Evolutionary conservation across 2,888 invertebrate genomes (phyloP).

Genomic region (Tinea pellionella): DNA sequence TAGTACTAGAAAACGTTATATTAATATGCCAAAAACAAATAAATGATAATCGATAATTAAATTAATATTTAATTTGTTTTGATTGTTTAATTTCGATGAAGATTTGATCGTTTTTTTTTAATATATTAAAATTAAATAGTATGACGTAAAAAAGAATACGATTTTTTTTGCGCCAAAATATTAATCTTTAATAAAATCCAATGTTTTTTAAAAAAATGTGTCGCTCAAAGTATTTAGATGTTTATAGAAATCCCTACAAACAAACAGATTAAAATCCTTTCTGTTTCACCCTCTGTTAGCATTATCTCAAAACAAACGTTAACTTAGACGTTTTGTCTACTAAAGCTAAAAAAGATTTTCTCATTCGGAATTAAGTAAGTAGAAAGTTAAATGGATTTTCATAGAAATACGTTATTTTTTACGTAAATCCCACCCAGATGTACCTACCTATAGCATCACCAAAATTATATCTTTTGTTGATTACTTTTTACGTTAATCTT

Average conservation of each 20-base stretch:
- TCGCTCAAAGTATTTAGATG: not conserved
- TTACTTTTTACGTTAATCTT: conserved; percentile 15
- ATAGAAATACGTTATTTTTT: conserved; percentile 15
- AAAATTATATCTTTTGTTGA: conserved; percentile 18
- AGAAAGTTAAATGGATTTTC: conserved; percentile 53
- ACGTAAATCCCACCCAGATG: conserved; percentile 46
- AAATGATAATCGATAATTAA: too few relatives aligned
- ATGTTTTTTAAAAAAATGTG: not conserved
- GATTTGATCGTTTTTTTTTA: too few relatives aligned
- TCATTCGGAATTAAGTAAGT: conserved; percentile 14
- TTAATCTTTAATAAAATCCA: not conserved
- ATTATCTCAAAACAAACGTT: not conserved
- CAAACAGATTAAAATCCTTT: conserved; percentile 1
- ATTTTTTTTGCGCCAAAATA: not conserved
- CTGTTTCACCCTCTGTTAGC: not conserved
- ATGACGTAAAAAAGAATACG: too few relatives aligned
- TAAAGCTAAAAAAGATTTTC: not conserved
- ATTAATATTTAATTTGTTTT: too few relatives aligned
- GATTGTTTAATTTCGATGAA: too few relatives aligned
- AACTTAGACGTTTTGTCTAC: not conserved
- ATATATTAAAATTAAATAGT: too few relatives aligned
- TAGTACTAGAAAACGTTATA: too few relatives aligned
- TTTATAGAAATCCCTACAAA: conserved; percentile 7
- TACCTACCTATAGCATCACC: conserved; percentile 15
- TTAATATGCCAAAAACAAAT: too few relatives aligned